Conservation (phyloP, 1,140 invertebrate genomes). For the Thaumetopoea pityocampa region DNA sequence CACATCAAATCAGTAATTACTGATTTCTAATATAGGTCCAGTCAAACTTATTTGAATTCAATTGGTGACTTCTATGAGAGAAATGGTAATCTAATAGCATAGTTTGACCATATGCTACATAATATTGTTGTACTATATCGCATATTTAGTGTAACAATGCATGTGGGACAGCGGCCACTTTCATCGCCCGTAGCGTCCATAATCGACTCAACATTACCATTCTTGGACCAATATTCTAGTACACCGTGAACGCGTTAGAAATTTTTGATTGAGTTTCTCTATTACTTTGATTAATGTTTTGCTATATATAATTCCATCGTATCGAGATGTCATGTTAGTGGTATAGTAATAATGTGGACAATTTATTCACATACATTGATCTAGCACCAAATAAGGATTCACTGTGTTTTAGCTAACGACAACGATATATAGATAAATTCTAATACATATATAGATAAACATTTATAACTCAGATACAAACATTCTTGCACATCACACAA, state of each 20-base stretch:
- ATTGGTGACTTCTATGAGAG: conserved; percentile 3
- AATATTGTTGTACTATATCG: conserved; percentile 23
- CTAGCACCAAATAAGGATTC: too few relatives aligned
- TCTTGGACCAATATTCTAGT: conserved; percentile 30
- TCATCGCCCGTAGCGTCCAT: conserved; percentile 37
- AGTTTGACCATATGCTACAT: conserved; percentile 19
- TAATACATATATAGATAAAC: too few relatives aligned
- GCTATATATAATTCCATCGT: not conserved
- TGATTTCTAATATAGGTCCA: conserved; percentile 12
- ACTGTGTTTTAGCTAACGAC: too few relatives aligned
- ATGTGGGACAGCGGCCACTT: conserved; percentile 51
- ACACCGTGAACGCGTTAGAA: conserved; percentile 28
- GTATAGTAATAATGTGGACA: too few relatives aligned
- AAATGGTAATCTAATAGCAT: conserved; percentile 22
- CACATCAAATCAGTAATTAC: too few relatives aligned
- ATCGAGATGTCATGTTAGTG: not conserved
- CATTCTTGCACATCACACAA: too few relatives aligned
- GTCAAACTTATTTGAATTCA: conserved; percentile 16
- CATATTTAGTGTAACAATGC: conserved; percentile 41
- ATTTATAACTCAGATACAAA: too few relatives aligned
- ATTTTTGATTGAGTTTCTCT: conserved; percentile 11
- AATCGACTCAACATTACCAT: conserved; percentile 35
- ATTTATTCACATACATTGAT: too few relatives aligned
- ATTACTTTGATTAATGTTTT: not conserved
- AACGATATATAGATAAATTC: too few relatives aligned